Conservation (phyloP, 2,113 vertebrate species). For the Corythoichthys haematopterus region DNA sequence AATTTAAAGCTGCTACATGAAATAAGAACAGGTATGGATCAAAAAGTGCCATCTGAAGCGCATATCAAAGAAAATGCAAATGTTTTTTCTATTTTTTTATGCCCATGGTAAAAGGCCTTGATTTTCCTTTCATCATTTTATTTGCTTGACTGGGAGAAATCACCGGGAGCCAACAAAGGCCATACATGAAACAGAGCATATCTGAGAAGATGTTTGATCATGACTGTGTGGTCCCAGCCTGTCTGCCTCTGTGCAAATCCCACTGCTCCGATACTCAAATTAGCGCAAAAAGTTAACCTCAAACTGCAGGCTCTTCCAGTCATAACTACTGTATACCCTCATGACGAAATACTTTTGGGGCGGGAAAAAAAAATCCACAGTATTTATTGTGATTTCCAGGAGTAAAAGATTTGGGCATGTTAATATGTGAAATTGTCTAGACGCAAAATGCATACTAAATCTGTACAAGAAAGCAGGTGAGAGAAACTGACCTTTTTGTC, state of each 20-base stretch:
- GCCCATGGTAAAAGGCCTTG: constrained; percentile 2
- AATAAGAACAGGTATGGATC: constrained; percentile 31
- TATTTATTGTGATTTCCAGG: background rate
- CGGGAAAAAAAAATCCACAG: background rate
- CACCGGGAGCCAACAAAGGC: constrained; percentile 27
- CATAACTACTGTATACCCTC: constrained; percentile 17
- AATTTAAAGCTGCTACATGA: constrained; percentile 37
- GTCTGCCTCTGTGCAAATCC: constrained; percentile 51
- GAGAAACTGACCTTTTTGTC: no score
- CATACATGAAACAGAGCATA: constrained; percentile 21
- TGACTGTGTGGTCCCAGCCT: constrained; percentile 45
- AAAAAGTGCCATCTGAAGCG: constrained; percentile 30
- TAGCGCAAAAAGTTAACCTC: constrained; percentile 28
- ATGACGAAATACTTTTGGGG: constrained; percentile 29
- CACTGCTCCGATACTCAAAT: constrained; percentile 36
- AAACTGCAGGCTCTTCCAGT: background rate
- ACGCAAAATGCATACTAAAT: no score
- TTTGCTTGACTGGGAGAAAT: constrained; percentile 31
- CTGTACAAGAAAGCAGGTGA: no score
- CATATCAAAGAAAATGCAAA: constrained; percentile 50
- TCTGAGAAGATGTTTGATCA: constrained; percentile 49
- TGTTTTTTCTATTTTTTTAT: constrained; percentile 10
- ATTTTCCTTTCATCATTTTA: constrained; percentile 47
- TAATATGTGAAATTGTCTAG: no score
- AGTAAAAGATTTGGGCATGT: background rate